A percentile compares a stretch with the other conserved stretches of the same genome.
Evolutionary conservation across 1,140 invertebrate genomes (phyloP).

Genomic region (Drosophila pseudoananassae): DNA sequence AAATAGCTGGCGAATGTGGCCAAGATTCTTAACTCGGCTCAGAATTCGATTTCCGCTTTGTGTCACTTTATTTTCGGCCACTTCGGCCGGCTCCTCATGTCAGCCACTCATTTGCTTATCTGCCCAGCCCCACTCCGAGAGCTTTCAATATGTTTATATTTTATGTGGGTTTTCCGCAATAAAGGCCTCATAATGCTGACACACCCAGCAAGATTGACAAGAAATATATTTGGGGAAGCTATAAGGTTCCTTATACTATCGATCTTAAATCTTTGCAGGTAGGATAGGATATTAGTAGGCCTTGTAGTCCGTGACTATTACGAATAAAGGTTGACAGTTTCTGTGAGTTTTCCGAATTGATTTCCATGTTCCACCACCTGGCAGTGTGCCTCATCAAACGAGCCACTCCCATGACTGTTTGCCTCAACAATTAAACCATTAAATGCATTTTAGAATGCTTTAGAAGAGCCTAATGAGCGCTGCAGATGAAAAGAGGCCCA

Average conservation of each 20-base stretch:
- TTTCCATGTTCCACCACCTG: constrained; percentile 28
- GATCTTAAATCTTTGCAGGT: too few species aligned
- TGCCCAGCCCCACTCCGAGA: constrained; percentile 39
- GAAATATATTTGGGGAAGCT: constrained; percentile 23
- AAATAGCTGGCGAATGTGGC: constrained; percentile 5
- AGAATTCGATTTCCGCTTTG: constrained; percentile 56
- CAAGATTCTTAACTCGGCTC: constrained; percentile 45
- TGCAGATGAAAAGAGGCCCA: constrained; percentile 51
- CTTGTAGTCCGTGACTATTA: too few species aligned
- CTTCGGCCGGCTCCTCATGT: constrained; percentile 24
- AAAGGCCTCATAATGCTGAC: constrained; percentile 43
- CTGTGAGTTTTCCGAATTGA: constrained; percentile 32
- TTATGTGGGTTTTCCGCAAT: constrained; percentile 43
- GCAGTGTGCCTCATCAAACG: constrained; percentile 2
- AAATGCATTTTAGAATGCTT: constrained; percentile 55
- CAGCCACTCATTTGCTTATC: constrained; percentile 50
- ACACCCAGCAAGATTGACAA: constrained; percentile 40
- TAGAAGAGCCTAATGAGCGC: constrained; percentile 49
- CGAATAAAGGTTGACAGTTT: too few species aligned
- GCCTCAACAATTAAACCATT: constrained; percentile 51
- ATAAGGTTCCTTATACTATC: constrained; percentile 21
- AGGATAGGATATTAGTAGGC: too few species aligned
- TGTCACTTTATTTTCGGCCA: constrained; percentile 55
- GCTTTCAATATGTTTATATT: constrained; percentile 44
- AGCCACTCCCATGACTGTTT: constrained; percentile 38